Conservation (phyloP, 2,888 invertebrate genomes). For the Lycocerus yunnanus region DNA sequence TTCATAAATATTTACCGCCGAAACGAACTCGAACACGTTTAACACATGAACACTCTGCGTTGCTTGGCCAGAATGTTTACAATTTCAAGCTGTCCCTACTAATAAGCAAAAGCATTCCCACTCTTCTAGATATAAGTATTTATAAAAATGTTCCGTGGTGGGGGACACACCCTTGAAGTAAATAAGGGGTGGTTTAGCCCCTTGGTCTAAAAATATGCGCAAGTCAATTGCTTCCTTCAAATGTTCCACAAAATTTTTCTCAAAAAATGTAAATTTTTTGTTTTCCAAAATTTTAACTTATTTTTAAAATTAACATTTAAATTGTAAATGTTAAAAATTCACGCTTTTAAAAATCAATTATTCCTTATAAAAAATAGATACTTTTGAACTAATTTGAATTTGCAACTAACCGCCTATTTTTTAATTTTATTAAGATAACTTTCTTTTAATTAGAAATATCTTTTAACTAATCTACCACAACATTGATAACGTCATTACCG, state of each 20-base stretch:
- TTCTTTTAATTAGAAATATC: neutral
- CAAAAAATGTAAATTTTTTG: neutral
- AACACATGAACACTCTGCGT: neutral
- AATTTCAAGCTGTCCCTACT: neutral
- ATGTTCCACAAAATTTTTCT: neutral
- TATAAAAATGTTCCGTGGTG: neutral
- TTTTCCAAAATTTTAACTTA: neutral
- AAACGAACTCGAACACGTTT: neutral
- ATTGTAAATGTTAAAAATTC: too few species aligned
- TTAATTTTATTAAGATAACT: neutral
- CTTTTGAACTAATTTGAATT: neutral
- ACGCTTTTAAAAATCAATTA: neutral
- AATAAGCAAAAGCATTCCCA: slow-evolving; percentile 1
- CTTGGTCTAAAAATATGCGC: neutral
- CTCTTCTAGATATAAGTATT: slow-evolving; percentile 7
- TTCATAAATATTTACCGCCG: neutral
- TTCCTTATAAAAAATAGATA: neutral
- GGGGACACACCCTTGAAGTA: slow-evolving; percentile 7
- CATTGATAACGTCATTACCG: neutral
- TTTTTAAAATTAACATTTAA: neutral
- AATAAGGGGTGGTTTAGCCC: neutral
- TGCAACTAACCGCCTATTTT: neutral
- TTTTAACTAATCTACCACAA: neutral
- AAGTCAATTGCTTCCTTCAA: neutral
- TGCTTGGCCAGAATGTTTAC: neutral